Conservation (phyloP, 2,888 invertebrate species). For the Mesorhabditis spiculigera region DNA sequence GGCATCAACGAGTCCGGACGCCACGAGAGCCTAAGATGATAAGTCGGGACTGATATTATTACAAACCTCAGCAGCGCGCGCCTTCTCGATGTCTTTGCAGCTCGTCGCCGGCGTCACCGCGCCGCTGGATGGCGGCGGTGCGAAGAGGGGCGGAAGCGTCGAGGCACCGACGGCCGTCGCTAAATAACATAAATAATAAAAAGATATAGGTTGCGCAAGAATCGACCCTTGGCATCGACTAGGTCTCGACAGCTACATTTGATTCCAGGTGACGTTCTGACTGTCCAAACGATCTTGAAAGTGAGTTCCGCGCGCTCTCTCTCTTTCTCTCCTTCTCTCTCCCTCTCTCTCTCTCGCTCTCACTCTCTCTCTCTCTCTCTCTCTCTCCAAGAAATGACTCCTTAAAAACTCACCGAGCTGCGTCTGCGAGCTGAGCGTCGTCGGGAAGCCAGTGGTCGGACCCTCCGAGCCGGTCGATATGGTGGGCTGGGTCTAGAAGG, state of each 20-base stretch:
- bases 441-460: not conserved
- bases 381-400: too few relatives aligned
- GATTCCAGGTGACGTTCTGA: too few relatives aligned
- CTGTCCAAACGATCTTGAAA: too few relatives aligned
- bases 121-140: constrained; percentile 2
- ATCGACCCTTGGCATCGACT: too few relatives aligned
- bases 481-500: constrained; percentile 2
- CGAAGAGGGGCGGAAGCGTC: not conserved
- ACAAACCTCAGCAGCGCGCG: not conserved
- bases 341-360: too few relatives aligned
- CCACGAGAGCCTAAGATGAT: not conserved
- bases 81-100: not conserved
- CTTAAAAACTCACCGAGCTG: not conserved
- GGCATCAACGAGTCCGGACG: constrained; percentile 31
- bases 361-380: too few relatives aligned
- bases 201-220: too few relatives aligned
- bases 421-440: not conserved
- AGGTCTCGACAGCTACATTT: too few relatives aligned
- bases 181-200: not conserved
- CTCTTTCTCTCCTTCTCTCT: too few relatives aligned
- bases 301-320: too few relatives aligned
- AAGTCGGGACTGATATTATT: not conserved
- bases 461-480: not conserved
- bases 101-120: not conserved
- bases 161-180: constrained; percentile 5